Base-by-base conservation (phyloP, 2,888 invertebrate species). In the Ochropacha duplaris region DNA sequence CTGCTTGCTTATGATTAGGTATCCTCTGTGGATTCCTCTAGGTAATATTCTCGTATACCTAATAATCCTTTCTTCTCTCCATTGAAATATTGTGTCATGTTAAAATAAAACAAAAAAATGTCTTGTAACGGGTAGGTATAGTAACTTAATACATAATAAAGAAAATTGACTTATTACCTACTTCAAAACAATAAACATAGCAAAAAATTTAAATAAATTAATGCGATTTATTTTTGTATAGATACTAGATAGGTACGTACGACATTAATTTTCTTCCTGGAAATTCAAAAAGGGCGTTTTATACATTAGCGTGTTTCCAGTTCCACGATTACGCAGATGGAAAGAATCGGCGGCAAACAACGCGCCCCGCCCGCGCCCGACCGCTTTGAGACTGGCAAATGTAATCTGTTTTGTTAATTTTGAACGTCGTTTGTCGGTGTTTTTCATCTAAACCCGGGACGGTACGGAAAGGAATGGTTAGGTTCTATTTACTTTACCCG, bases 371-470 rank as follows among this genome's bases (percentile, higher is more conserved):
- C 65, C 76, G 78, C 88, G 75, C 78, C 44, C 44, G 44, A 44
- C 65, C 76, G 78, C 88, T 87, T 89, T 89, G 86, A 84, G 69
- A 81, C 72, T 76, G 74, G 76, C 81, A 77, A 86, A 84, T 83
- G 87, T 90, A 90, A 91, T 91, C 88, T 88, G 88, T 90, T 91
- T 91, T 90, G 90, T 91, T 91, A 91, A 90, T 90, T 90, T 84
- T 74, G 78, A 83, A 76, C 79, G 76, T 76, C 81, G 83, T 84
- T 81, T 82, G 83, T 74, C 81, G 79, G 76, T 72, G 83, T 87
- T 85, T 87, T 86, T 79, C 83, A 78, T 77, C 73, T 74, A 65
- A 74, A 66, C 72, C 70, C 70, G 63, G 71, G 74, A 76, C 71
- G 81, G 79, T 77, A 77, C 71, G 79, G 78, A 52, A 34, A 34